Percentiles rank a stretch among this genome's conserved stretches.
phyloP scores from a whole-genome alignment of 1,140 invertebrate species.

The Saxidomus purpurata region DNA sequence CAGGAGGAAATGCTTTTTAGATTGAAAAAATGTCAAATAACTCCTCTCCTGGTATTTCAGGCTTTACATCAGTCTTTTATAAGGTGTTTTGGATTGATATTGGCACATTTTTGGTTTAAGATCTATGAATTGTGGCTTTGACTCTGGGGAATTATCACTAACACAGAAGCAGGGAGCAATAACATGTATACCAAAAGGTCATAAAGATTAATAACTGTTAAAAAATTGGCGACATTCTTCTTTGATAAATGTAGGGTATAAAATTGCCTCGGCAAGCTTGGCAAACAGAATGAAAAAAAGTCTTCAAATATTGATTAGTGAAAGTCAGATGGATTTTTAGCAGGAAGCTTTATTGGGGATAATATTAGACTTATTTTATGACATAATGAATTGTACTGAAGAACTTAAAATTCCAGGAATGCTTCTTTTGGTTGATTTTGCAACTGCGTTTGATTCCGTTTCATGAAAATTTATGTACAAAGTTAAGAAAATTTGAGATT shows the following conservation, averaged over 20 bases:
- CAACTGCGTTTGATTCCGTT: background rate
- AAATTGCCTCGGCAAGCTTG: background rate
- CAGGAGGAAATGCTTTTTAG: background rate
- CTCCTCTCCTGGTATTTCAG: too few relatives aligned
- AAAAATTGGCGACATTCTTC: background rate
- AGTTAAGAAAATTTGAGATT: too few relatives aligned
- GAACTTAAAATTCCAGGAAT: background rate
- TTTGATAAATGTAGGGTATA: background rate
- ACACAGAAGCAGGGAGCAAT: background rate
- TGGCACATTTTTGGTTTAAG: background rate
- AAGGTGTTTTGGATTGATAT: too few relatives aligned
- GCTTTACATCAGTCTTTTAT: too few relatives aligned
- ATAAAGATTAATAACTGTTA: background rate
- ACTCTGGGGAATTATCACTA: background rate
- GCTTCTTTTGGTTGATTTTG: background rate
- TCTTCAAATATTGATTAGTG: background rate
- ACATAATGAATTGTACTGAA: background rate
- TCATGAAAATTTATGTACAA: constrained; percentile 13
- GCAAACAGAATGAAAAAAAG: background rate
- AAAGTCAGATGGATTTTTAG: background rate
- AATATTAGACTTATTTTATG: background rate
- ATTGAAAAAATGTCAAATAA: background rate
- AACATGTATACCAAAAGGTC: constrained; percentile 3
- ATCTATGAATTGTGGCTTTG: background rate
- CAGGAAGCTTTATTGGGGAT: background rate